Evolutionary conservation across 2,113 vertebrate species (phyloP), one percentile per base, ranked within the genome.

Genomic region (Sturnus vulgaris): DNA sequence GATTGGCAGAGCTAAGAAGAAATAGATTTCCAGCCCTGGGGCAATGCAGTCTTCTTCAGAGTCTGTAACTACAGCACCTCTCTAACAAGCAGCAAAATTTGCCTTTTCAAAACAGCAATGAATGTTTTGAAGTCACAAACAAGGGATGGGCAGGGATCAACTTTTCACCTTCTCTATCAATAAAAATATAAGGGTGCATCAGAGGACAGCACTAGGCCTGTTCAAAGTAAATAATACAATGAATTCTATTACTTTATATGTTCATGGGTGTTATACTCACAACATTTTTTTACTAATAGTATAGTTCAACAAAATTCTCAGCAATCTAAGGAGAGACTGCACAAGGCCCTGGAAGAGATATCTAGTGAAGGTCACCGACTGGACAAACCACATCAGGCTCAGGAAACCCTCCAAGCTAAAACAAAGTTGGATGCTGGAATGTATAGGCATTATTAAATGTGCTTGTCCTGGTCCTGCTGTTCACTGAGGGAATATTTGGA

Each of bases 1-100:
- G 86, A 94, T 64, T 94, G 92, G 35, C 84, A 93, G 71, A 81
- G 27, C 64, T 95, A 86, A 78, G 77, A 93, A 91, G 85, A 90
- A 92, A 90, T 59, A 96, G 39, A 86, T 68, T 95, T 93, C 64
- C 72, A 90, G 55, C 50, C 69, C 55, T 83, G 63, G 47, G 55
- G 71, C 66, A 50, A 53, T 24, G 14, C 76, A 46, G 18, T 42
- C 39, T 42, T 87, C 57, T 86, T 78, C 15, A 44, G n/a, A 89
- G 65, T 35, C 63, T 90, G 69, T 80, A 90, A 65, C 81, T 82
- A 86, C 52, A 82, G 33, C 33, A 89, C 42, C 50, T 21, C 19
- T 86, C 46, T 63, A 82, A 77, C 8, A n/a, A 61, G 63, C 18
- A 56, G 79, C 22, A 77, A 50, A 56, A 44, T 44, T 50, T 77